Evolutionary conservation across 1,140 invertebrate species (phyloP).

Genomic region (Nomia melanderi): DNA sequence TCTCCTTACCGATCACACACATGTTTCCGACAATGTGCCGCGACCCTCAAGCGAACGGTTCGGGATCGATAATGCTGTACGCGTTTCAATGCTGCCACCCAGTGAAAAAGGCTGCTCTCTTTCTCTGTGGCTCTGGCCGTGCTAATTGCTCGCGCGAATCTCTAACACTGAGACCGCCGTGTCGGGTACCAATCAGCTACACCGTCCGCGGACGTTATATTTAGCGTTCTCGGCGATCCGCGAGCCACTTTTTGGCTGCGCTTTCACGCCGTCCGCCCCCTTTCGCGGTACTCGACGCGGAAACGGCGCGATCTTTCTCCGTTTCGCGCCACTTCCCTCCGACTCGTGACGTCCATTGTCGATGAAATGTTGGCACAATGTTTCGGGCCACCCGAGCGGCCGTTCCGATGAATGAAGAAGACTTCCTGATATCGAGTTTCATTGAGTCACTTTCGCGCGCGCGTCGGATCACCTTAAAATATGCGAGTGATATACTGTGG

Average conservation of each 20-base stretch:
- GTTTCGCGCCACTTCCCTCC: no score
- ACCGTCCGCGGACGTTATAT: slow-evolving; percentile 45
- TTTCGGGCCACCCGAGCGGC: neutral
- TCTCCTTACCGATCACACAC: slow-evolving; percentile 43
- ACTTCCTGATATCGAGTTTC: neutral
- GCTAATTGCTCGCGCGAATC: slow-evolving; percentile 4
- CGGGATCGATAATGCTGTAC: slow-evolving; percentile 12
- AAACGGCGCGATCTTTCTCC: no score
- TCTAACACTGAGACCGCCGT: slow-evolving; percentile 26
- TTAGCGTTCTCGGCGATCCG: slow-evolving; percentile 42
- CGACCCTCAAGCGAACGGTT: neutral
- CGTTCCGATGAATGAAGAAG: neutral
- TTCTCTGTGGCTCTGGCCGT: no score
- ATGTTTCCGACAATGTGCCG: slow-evolving; percentile 9
- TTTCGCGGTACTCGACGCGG: neutral
- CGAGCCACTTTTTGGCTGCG: slow-evolving; percentile 34
- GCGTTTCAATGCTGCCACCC: neutral
- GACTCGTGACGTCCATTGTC: neutral
- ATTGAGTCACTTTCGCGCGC: neutral
- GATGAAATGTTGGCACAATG: neutral
- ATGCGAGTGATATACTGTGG: neutral
- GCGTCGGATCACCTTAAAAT: neutral
- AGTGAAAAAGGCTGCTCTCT: neutral
- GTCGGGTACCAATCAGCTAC: neutral
- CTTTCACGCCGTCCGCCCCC: neutral